These are phyloP conservation scores for Podocnemis expansa DNA, from an alignment of 2,113 vertebrate species.

Conservation along the genomic window DNA sequence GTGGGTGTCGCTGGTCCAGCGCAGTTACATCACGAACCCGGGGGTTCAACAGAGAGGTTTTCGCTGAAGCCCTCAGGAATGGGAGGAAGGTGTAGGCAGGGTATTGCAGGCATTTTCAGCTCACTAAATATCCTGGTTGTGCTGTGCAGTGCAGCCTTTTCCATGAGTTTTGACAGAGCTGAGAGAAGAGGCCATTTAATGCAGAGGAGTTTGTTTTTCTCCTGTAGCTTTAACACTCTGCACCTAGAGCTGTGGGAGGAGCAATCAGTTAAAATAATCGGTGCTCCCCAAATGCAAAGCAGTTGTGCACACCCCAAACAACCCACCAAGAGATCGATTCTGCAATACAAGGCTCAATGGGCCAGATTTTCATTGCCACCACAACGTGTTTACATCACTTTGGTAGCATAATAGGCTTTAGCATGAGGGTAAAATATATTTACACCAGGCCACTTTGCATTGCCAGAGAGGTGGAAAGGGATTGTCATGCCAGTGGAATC, in stretches of 20 bases:
- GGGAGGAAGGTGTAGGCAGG: background rate
- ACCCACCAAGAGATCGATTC: background rate
- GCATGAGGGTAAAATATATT: background rate
- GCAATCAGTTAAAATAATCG: background rate
- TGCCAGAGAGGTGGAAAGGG: background rate
- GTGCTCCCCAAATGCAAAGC: background rate
- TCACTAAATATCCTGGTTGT: background rate
- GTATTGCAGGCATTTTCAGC: background rate
- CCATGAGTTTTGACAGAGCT: too few species aligned
- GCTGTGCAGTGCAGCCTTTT: too few species aligned
- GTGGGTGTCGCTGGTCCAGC: too few species aligned
- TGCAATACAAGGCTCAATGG: background rate
- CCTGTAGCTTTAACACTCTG: background rate
- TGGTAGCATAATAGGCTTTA: background rate
- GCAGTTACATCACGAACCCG: too few species aligned
- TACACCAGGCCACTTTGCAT: background rate
- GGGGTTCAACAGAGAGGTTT: too few species aligned
- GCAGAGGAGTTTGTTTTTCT: background rate
- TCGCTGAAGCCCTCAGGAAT: background rate
- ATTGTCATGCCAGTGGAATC: background rate
- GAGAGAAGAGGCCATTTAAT: background rate
- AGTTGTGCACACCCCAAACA: background rate
- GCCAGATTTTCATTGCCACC: background rate
- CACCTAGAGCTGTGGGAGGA: too few species aligned
- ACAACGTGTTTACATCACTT: background rate